Base-by-base conservation (phyloP, 2,113 vertebrate species). In the Anthoscopus minutus region DNA sequence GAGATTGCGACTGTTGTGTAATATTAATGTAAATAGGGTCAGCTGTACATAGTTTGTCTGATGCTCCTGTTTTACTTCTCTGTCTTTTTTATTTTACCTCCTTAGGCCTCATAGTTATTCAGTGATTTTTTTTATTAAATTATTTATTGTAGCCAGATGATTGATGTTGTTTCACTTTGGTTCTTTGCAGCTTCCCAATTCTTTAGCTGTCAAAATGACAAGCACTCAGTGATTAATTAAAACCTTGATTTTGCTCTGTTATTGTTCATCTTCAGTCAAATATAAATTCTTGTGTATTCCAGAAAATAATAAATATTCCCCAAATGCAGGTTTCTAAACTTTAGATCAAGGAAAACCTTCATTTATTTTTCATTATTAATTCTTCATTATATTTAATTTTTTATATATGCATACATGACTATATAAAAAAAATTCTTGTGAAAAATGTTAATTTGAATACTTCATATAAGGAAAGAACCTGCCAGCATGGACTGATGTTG, bases 141-240 rank as follows among this genome's bases (percentile, higher is more conserved):
- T 97, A 98, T 98, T 98, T 98, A 98, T 97, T 93, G 94, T 87
- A 89, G 72, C 70, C 88, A 93, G 85, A 96, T 98, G 98, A 97
- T 97, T 97, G 97, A 98, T 97, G 95, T 86, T 96, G 89, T 96
- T 97, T 97, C 88, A 96, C 89, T 96, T 96, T 92, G 93, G 86
- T 97, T 96, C 88, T 97, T 96, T 97, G 96, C 93, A 96, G 95
- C 94, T 97, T 98, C 95, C 83, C 10, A 42, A 93, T 97, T 97
- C 97, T 97, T 97, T 93, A 92, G 94, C 80, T 98, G 97, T 98
- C 97, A 97, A 81, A 93, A 95, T 98, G 97, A 97, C 97, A 97
- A 97, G 95, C 86, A 76, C 82, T 92, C 78, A 35, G 93, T 97
- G 97, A 97, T 98, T 96, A 97, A 98, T 98, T 98, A 97, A 96